phyloP scores from a whole-genome alignment of 2,797 vertebrate genomes.

The Lithobates sylvaticus region DNA sequence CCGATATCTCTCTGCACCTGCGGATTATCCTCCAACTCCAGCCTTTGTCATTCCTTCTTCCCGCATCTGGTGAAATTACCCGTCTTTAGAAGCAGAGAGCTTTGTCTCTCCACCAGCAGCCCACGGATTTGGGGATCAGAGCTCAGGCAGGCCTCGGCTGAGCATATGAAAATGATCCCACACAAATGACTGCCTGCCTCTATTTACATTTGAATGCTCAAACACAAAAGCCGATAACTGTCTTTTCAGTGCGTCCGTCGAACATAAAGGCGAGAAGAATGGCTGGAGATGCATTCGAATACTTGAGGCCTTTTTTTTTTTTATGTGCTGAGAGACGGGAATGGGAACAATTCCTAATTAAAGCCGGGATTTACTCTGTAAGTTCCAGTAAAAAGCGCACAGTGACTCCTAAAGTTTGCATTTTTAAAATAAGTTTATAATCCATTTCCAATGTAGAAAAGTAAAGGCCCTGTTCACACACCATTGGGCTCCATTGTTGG shows the following conservation, averaged over 20 bases:
- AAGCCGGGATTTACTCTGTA: not conserved
- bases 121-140: not conserved
- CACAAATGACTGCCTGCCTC: not conserved
- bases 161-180: not conserved
- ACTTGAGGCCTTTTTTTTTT: not conserved
- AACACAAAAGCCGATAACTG: slow-evolving; percentile 39
- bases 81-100: slow-evolving; percentile 7
- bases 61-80: slow-evolving; percentile 14
- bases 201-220: slow-evolving; percentile 41
- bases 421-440: no score
- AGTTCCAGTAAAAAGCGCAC: not conserved
- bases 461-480: no score
- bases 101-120: slow-evolving; percentile 41
- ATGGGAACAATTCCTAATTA: not conserved
- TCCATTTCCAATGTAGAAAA: no score
- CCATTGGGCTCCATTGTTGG: no score
- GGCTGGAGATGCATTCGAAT: not conserved
- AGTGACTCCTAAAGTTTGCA: no score
- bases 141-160: not conserved
- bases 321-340: no score
- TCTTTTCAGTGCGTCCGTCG: not conserved
- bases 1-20: not conserved
- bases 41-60: not conserved
- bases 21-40: not conserved
- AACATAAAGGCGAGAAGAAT: not conserved